Base-by-base conservation (phyloP, 2,113 vertebrate species). In the Chroicocephalus ridibundus region DNA sequence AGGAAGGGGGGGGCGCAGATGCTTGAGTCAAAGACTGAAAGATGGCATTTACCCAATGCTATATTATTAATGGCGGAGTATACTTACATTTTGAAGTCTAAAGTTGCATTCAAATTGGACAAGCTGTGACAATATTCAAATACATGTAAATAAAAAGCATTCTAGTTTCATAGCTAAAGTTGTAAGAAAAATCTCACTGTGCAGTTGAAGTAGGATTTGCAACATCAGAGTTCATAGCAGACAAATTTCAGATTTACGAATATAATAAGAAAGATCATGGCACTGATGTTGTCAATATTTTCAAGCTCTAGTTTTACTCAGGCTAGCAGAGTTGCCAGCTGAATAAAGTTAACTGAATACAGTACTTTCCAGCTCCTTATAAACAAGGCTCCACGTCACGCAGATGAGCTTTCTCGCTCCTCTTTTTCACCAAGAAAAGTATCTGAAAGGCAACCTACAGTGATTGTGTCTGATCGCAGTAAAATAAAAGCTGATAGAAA, bases 401-500 rank as follows among this genome's bases (percentile, higher is more conserved):
- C 79, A 80, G 51, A 89, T 51, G 79, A 90, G 38, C 19, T 77
- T 94, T 96, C 22, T 10, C 25, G 74, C 31, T 80, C 71, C 25
- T 34, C 57, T 80, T 88, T 76, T 94, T 84, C 84, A 96, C 74
- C 54, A 96, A 58, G 79, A 29, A 86, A 97, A 97, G 85, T 87
- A 95, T 71, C 60, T 62, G 51, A 81, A 65, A 96, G 86, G 83
- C 95, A 96, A 97, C 24, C n/a, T 94, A 93, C 58, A 69, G 40
- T 75, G 71, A 76, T 94, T 93, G 89, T 76, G 91, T 92, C 66
- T 60, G 60, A 92, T 66, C 75, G 75, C 77, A 96, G 32, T 36
- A 97, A 82, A 88, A 88, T 74, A 96, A 96, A 76, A 93, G 77
- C 58, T 92, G 44, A 95, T 70, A 92, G 70, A 84, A 90, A 95